Percentiles rank a stretch among this genome's conserved stretches.
Evolutionary conservation across 2,113 vertebrate species (phyloP).

Genomic region (Lagopus muta): DNA sequence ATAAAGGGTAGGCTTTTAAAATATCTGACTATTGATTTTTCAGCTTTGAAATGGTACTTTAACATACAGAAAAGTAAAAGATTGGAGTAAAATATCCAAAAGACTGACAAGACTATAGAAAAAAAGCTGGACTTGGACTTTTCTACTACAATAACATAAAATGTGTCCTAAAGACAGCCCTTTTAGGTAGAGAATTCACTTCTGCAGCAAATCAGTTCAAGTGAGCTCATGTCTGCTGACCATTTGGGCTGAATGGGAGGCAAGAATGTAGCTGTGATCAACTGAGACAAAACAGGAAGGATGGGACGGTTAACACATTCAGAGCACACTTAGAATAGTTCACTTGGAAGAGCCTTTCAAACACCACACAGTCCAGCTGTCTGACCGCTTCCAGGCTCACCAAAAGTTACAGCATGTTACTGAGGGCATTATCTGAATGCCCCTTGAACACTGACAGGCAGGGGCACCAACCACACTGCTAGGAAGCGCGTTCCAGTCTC

Average conservation of each 20-base stretch:
- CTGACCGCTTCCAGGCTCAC: not conserved
- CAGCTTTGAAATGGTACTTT: not conserved
- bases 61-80: not conserved
- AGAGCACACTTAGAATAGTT: not conserved
- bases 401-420: not conserved
- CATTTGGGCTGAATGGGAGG: not conserved
- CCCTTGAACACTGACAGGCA: not conserved
- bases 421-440: not conserved
- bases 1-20: not conserved
- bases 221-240: not conserved
- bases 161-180: not conserved
- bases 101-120: not conserved
- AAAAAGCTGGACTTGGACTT: not conserved
- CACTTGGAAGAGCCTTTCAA: not conserved
- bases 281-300: not conserved
- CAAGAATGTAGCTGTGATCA: not conserved
- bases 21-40: not conserved
- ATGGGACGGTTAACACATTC: not conserved
- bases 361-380: not conserved
- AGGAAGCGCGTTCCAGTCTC: too few species aligned
- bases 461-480: too few species aligned
- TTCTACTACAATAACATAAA: not conserved
- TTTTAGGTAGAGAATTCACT: not conserved
- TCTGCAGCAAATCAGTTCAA: not conserved
- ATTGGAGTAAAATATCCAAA: not conserved